Percentiles rank a stretch among this genome's conserved stretches.
Evolutionary conservation across 2,888 invertebrate genomes (phyloP).

Genomic region (Megaustenia siamemsis): DNA sequence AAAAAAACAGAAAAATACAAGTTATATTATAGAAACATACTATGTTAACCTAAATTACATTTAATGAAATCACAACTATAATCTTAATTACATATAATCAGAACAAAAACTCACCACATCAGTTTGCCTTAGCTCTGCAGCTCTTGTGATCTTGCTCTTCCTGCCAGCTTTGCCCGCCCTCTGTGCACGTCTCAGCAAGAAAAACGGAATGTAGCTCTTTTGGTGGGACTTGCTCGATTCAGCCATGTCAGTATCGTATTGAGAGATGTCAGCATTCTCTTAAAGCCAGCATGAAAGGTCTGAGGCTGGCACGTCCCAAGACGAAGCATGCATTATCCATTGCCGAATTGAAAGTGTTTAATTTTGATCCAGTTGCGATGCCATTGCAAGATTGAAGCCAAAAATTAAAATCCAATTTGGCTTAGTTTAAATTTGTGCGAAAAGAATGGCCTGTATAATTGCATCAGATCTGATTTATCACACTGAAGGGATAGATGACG

Average conservation of each 20-base stretch:
- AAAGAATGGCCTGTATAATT: not conserved
- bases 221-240: constrained; percentile 30
- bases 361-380: not conserved
- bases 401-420: not conserved
- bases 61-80: too few relatives aligned
- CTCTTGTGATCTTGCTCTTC: constrained; percentile 18
- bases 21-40: too few relatives aligned
- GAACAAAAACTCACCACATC: constrained; percentile 26
- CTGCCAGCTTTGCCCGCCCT: constrained; percentile 20
- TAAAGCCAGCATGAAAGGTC: not conserved
- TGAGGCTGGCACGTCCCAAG: not conserved
- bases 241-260: constrained; percentile 26
- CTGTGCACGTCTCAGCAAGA: constrained; percentile 43
- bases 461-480: too few relatives aligned
- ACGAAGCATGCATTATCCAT: constrained; percentile 9
- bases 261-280: constrained; percentile 19
- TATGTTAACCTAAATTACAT: too few relatives aligned
- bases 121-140: constrained; percentile 39
- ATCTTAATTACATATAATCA: not conserved
- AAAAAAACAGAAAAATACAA: too few relatives aligned
- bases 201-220: constrained; percentile 48
- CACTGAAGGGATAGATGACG: too few relatives aligned
- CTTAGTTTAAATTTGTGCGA: not conserved
- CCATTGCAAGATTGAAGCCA: not conserved
- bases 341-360: not conserved